These are phyloP conservation scores for Acronicta alni DNA, from an alignment of 2,888 invertebrate genomes.

Conservation along the genomic window DNA sequence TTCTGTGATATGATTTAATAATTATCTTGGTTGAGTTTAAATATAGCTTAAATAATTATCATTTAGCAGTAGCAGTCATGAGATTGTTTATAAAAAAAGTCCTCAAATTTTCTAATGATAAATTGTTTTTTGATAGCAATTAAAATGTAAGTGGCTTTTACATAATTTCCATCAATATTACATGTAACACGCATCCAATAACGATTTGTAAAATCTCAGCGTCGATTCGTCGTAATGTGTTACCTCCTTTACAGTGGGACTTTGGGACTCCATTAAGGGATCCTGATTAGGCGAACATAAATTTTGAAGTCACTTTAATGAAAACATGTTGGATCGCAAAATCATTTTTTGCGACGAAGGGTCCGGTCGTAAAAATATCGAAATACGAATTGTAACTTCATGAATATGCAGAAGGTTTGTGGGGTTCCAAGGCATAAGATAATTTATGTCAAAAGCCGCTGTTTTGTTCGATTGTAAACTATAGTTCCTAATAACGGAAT, in stretches of 20 bases:
- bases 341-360: constrained; percentile 45
- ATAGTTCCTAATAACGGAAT: too few relatives aligned
- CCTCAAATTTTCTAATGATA: too few relatives aligned
- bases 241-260: constrained; percentile 37
- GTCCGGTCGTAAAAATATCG: constrained; percentile 50
- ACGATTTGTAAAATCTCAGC: neutral
- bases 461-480: constrained; percentile 9
- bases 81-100: too few relatives aligned
- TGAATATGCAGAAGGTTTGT: constrained; percentile 52
- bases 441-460: constrained; percentile 11
- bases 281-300: constrained; percentile 77
- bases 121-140: too few relatives aligned
- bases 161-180: too few relatives aligned
- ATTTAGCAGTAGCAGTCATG: too few relatives aligned
- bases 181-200: too few relatives aligned
- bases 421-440: constrained; percentile 16
- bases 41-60: too few relatives aligned
- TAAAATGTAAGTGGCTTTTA: too few relatives aligned
- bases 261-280: constrained; percentile 63
- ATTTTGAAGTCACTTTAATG: constrained; percentile 66
- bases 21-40: too few relatives aligned
- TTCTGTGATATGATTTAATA: too few relatives aligned
- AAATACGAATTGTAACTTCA: constrained; percentile 50
- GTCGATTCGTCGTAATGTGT: constrained; percentile 10
- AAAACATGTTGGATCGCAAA: constrained; percentile 57